A percentile compares a stretch with the other conserved stretches of the same genome.
These are phyloP conservation scores for Drosophila parthenogenetica DNA, from an alignment of 2,888 invertebrate species.

Conservation along the genomic window DNA sequence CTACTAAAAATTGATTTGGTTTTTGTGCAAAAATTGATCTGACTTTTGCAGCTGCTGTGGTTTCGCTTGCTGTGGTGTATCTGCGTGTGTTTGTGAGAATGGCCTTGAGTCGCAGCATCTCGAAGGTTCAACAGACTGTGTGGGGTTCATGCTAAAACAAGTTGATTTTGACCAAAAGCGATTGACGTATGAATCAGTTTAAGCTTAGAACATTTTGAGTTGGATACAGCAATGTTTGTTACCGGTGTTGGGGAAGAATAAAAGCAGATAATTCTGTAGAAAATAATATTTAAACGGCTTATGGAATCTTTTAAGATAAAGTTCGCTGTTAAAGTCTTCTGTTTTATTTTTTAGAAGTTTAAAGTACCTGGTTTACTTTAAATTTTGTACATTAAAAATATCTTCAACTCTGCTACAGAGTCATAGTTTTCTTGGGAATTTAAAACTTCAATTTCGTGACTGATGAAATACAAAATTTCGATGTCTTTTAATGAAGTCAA, in stretches of 20 bases:
- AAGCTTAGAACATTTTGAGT: conserved; percentile 26
- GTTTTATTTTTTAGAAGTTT: conserved; percentile 19
- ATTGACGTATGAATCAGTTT: conserved; percentile 53
- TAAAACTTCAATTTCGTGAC: background rate
- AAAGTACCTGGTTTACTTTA: too few relatives aligned
- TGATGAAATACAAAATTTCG: background rate
- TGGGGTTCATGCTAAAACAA: conserved; percentile 51
- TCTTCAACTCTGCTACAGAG: background rate
- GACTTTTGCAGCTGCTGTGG: conserved; percentile 64
- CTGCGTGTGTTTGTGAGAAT: conserved; percentile 57
- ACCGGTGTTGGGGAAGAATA: conserved; percentile 7
- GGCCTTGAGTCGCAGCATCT: conserved; percentile 62
- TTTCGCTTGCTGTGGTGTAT: conserved; percentile 41
- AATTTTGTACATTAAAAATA: background rate
- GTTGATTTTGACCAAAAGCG: conserved; percentile 46
- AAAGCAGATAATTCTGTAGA: background rate
- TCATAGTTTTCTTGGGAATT: too few relatives aligned
- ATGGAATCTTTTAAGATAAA: background rate
- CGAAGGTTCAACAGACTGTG: conserved; percentile 72
- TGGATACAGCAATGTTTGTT: conserved; percentile 36
- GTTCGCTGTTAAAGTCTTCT: conserved; percentile 66
- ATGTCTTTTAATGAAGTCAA: background rate
- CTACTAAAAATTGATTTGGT: conserved; percentile 56
- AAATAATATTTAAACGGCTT: too few relatives aligned
- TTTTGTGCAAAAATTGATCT: conserved; percentile 65